Evolutionary conservation across 1,140 invertebrate genomes (phyloP), one percentile per base, ranked within the genome.

Genomic region (Cotesia typhae): DNA sequence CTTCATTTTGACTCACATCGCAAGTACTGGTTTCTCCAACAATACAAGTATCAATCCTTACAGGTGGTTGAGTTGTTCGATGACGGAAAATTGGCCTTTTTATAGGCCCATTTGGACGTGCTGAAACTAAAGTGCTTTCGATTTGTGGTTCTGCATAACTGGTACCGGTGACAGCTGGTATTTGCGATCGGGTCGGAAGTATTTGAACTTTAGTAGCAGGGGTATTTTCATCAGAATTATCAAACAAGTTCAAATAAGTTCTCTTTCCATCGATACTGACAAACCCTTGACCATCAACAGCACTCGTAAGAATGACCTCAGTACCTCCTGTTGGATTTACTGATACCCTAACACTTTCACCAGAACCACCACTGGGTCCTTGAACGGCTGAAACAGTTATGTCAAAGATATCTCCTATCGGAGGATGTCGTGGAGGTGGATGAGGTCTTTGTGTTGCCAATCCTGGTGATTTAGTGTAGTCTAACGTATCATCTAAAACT

Each of bases 11-110:
- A 28, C 93, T 92, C 60, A 91, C 88, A 79, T 96, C 95, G 78
- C 96, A 98, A 0, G 96, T 97, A n/a, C 93, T 92, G 76, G 96
- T 94, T 76, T 98, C 95, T 2, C 95, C 96, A 1, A 97, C 95
- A 35, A 97, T 97, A 78, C 96, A 98, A 7, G 96, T 97, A 82
- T 98, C 96, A 70, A 98, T 97, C 77, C 95, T 88, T 0, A 93
- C 91, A 0, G 91, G 90, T 17, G 91, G 90, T 74, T 90, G 90
- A 0, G 88, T 89, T 2, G 91, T 90, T 75, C 89, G 84, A 76
- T 88, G 55, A 68, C 88, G 85, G 76, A 88, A 91, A 12, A 85
- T 82, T 0, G 89, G 89, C 67, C 90, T 78, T 55, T 80, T 87
- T 72, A 69, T 71, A 12, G 80, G 66, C 28, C 28, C 76, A 38